Evolutionary conservation across 2,888 invertebrate genomes (phyloP).

Genomic region (Cephus nigrinus): DNA sequence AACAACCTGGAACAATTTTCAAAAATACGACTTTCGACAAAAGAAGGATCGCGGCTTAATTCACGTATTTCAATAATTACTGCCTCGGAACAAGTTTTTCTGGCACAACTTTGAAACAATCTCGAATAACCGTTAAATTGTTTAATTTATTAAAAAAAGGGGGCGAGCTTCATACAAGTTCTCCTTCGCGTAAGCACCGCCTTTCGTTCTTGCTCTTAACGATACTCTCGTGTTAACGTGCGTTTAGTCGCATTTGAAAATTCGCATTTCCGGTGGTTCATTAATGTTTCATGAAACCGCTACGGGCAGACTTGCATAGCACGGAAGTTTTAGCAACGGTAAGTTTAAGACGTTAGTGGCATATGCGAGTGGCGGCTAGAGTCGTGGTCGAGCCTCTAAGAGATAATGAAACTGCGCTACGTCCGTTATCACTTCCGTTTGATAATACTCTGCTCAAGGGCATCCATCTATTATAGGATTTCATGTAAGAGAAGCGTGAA

Average conservation of each 20-base stretch:
- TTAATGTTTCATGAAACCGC: not conserved
- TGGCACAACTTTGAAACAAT: no score
- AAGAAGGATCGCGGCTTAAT: no score
- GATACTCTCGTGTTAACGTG: not conserved
- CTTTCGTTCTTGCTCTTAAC: not conserved
- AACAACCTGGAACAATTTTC: no score
- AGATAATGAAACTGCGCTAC: not conserved
- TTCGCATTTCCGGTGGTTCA: not conserved
- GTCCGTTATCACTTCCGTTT: not conserved
- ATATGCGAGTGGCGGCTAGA: not conserved
- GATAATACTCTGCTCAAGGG: not conserved
- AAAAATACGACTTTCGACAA: no score
- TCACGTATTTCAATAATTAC: no score
- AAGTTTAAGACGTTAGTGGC: not conserved
- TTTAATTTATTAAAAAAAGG: no score
- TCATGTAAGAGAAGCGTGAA: not conserved
- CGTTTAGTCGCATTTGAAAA: not conserved
- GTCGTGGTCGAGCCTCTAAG: not conserved
- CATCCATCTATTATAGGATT: not conserved
- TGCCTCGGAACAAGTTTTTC: no score
- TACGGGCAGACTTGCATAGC: not conserved
- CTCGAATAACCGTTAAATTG: no score
- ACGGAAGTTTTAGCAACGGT: not conserved
- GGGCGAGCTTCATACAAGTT: no score
- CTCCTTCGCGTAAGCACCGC: not conserved